Evolutionary conservation across 2,888 invertebrate species (phyloP).

Genomic region (Dicyrtoma fusca): DNA sequence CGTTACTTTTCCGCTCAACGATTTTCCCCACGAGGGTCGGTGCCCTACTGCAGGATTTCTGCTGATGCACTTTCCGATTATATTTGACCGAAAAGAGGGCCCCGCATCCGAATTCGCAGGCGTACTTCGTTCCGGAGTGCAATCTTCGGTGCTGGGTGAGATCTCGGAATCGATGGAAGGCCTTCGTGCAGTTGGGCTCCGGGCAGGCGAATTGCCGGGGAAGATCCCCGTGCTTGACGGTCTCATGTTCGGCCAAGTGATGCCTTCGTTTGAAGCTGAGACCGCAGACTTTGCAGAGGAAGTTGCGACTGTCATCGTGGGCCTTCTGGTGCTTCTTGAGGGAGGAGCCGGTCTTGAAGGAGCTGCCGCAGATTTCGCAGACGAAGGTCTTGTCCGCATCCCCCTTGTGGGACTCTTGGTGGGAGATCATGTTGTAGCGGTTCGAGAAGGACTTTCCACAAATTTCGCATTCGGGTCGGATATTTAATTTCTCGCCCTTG

Average conservation of each 20-base stretch:
- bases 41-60: not conserved
- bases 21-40: too few species aligned
- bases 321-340: not conserved
- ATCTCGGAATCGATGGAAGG: not conserved
- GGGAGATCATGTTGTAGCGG: not conserved
- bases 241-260: not conserved
- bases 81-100: not conserved
- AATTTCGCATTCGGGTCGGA: not conserved
- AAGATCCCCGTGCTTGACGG: not conserved
- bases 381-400: not conserved
- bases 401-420: not conserved
- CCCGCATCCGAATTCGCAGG: not conserved
- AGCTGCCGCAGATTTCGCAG: not conserved
- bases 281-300: not conserved
- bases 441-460: not conserved
- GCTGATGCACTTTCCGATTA: not conserved
- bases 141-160: not conserved
- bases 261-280: not conserved
- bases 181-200: not conserved
- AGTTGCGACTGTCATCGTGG: not conserved
- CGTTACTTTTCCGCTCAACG: too few species aligned
- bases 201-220: not conserved
- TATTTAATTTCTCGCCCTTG: not conserved
- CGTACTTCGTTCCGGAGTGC: not conserved
- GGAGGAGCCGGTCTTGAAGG: not conserved